A percentile compares a stretch with the other conserved stretches of the same genome.
phyloP scores from a whole-genome alignment of 1,140 invertebrate species.

The Tyrophagus putrescentiae region DNA sequence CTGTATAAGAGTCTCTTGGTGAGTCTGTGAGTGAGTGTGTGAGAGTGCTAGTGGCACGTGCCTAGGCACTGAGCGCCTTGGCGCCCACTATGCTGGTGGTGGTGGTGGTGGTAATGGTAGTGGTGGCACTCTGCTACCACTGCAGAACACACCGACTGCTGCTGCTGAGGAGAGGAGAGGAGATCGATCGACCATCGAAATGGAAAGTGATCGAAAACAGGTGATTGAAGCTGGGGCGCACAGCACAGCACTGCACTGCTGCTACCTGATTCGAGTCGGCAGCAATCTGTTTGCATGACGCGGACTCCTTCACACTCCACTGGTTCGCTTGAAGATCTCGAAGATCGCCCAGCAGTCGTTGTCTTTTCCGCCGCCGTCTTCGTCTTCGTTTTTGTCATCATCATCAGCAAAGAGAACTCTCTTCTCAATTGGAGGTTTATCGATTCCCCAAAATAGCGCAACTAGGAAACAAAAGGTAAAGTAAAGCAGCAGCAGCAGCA shows the following conservation, averaged over 20 bases:
- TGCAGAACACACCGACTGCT: neutral
- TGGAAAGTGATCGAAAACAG: constrained; percentile 3
- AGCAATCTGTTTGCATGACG: neutral
- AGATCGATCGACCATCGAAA: neutral
- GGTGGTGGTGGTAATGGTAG: neutral
- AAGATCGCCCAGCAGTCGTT: neutral
- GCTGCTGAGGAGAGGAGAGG: neutral
- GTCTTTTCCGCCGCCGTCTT: neutral
- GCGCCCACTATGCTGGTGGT: neutral
- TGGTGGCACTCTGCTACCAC: too few species aligned
- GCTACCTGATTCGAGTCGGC: neutral
- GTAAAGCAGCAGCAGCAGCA: neutral
- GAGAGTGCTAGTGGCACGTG: neutral
- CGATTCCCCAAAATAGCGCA: constrained; percentile 8
- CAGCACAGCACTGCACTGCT: neutral
- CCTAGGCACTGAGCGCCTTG: too few species aligned
- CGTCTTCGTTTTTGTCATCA: neutral
- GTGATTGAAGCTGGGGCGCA: neutral
- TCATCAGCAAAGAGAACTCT: too few species aligned
- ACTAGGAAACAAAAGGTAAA: neutral
- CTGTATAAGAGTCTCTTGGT: neutral
- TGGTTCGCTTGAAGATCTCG: neutral
- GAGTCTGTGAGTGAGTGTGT: neutral
- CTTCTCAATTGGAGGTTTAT: too few species aligned
- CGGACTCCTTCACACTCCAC: constrained; percentile 5